A percentile compares a stretch with the other conserved stretches of the same genome.
Evolutionary conservation across 1,140 invertebrate species (phyloP).

Genomic region (Zaprionus camerounensis): DNA sequence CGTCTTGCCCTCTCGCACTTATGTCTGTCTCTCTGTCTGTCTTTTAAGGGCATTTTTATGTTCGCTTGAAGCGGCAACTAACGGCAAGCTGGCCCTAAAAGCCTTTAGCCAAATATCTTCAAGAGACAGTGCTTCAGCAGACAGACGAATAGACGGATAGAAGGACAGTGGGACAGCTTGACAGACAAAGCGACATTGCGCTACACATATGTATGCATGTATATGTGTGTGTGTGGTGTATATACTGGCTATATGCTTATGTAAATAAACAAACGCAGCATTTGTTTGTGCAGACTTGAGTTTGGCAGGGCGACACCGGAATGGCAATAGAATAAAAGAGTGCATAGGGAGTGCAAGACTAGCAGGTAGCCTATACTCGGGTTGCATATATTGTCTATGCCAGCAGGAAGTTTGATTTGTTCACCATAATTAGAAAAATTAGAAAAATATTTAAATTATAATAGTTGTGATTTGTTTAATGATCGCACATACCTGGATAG

Average conservation of each 20-base stretch:
- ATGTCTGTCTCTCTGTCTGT: constrained; percentile 49
- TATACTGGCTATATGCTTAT: constrained; percentile 50
- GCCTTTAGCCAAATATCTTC: constrained; percentile 80
- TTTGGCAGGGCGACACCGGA: constrained; percentile 53
- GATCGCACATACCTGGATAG: not conserved
- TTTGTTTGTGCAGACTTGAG: constrained; percentile 62
- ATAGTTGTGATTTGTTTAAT: not conserved
- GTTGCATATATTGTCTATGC: not conserved
- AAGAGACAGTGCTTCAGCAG: constrained; percentile 61
- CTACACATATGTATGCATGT: constrained; percentile 31
- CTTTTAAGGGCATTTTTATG: constrained; percentile 80
- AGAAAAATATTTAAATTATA: not conserved
- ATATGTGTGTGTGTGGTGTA: constrained; percentile 26
- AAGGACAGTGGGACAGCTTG: constrained; percentile 1
- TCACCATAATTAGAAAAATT: not conserved
- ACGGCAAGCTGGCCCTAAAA: constrained; percentile 76
- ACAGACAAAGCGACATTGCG: constrained; percentile 32
- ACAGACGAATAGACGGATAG: constrained; percentile 43
- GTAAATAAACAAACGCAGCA: constrained; percentile 69
- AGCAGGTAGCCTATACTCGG: constrained; percentile 10
- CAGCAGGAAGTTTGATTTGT: not conserved
- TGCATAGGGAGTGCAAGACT: not conserved
- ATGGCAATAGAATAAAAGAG: constrained; percentile 57
- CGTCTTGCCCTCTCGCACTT: constrained; percentile 19
- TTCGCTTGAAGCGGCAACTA: constrained; percentile 77